Evolutionary conservation across 2,888 invertebrate species (phyloP).

Genomic region (Drosophila koepferae): DNA sequence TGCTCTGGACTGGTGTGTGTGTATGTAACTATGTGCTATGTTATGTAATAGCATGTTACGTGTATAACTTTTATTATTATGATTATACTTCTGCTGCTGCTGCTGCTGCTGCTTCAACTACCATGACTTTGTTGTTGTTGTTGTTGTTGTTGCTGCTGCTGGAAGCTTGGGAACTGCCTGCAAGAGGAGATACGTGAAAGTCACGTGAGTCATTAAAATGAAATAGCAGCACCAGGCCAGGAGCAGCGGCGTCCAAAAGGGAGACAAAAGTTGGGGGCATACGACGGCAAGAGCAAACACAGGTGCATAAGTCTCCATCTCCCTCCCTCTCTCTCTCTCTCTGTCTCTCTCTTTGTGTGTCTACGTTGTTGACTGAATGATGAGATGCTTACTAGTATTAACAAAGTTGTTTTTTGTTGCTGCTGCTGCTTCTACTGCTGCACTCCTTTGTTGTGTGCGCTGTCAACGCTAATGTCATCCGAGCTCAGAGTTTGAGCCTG

Average conservation of each 20-base stretch:
- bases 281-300: constrained; percentile 50
- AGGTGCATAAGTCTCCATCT: constrained; percentile 40
- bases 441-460: constrained; percentile 45
- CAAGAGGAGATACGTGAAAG: constrained; percentile 72
- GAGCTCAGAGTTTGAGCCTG: constrained; percentile 52
- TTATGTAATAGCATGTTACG: constrained; percentile 81
- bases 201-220: constrained; percentile 80
- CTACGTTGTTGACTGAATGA: constrained; percentile 46
- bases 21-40: constrained; percentile 44
- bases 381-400: constrained; percentile 70
- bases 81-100: constrained; percentile 67
- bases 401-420: constrained; percentile 62
- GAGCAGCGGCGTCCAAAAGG: constrained; percentile 14
- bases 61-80: constrained; percentile 80
- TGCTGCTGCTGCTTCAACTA: constrained; percentile 48
- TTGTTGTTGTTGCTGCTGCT: constrained; percentile 23
- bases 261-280: constrained; percentile 26
- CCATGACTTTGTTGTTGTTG: constrained; percentile 34
- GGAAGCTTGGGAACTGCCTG: constrained; percentile 36
- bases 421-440: constrained; percentile 13
- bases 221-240: constrained; percentile 69
- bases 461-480: constrained; percentile 74
- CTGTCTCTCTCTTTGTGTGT: not conserved
- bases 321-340: not conserved
- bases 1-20: not conserved